Evolutionary conservation across 2,797 vertebrate genomes (phyloP), one percentile per base, ranked within the genome.

Genomic region (Antennarius maculatus): DNA sequence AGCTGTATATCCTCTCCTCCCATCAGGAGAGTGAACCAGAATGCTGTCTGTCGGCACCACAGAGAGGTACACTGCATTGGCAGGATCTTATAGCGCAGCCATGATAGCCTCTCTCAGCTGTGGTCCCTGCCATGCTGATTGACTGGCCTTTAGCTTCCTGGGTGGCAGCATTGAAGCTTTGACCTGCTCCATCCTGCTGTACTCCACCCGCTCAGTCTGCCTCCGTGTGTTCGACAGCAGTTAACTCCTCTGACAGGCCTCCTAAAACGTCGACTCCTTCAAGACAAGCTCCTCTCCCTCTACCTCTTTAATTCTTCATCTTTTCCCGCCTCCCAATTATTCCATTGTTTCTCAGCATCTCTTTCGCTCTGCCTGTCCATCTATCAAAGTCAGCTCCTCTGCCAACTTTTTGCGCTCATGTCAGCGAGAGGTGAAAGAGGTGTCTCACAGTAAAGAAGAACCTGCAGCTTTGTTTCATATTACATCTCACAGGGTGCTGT

Each of bases 61-160:
- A 48, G 43, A 67, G 58, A 69, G 45, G 43, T n/a, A 23, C 49
- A 47, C 17, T 55, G 60, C 59, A 65, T 67, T 69, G 67, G 75
- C 64, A 69, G 65, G 55, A 45, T 54, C 28, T 66, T 67, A 64
- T 27, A 48, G 65, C 69, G 41, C 55, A 79, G 65, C 59, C 72
- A 66, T 74, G 71, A 54, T 56, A 54, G 59, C 69, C 58, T 71
- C 65, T 79, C 76, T 52, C 83, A 73, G 70, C 71, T 80, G 82
- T 55, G 68, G 80, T 75, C 72, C 65, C 81, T 83, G 80, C 69
- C 86, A 86, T 89, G 84, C 87, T 89, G 86, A 82, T 81, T 78
- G 84, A 83, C 85, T 88, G 84, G 87, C 85, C 86, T 87, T 88
- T 90, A 86, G 80, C 86, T 84, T 85, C 86, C 83, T 78, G 81